Evolutionary conservation across 2,888 invertebrate species (phyloP).

Genomic region (Linnaemya vulpina): DNA sequence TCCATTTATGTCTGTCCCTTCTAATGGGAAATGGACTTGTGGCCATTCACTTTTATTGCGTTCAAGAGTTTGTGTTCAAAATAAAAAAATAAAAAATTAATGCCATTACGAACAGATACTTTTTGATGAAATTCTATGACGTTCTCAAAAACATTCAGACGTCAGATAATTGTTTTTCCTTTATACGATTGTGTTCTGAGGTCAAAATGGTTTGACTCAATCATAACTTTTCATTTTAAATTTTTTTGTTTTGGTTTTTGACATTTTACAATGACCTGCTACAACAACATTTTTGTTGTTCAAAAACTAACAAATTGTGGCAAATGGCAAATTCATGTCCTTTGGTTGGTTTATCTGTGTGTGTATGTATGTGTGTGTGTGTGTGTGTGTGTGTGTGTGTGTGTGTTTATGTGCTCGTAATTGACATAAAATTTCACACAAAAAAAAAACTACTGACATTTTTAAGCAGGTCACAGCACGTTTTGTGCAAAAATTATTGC

Average conservation of each 20-base stretch:
- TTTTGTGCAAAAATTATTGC: conserved; percentile 15
- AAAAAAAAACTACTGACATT: background rate
- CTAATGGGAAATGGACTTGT: too few species aligned
- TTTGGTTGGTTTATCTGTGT: background rate
- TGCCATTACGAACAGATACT: background rate
- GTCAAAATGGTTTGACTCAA: conserved; percentile 48
- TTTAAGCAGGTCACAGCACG: conserved; percentile 28
- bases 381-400: too few species aligned
- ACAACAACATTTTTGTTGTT: conserved; percentile 22
- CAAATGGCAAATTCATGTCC: conserved; percentile 65
- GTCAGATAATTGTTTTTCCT: conserved; percentile 26
- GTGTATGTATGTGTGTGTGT: too few species aligned
- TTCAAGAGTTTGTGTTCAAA: too few species aligned
- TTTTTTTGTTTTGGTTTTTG: too few species aligned
- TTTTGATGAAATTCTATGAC: background rate
- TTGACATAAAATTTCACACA: background rate
- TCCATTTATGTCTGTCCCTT: too few species aligned
- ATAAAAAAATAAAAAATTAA: too few species aligned
- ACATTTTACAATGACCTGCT: conserved; percentile 8
- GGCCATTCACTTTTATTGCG: background rate
- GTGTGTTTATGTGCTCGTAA: background rate
- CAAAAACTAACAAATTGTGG: conserved; percentile 54
- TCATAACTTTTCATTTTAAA: conserved; percentile 40
- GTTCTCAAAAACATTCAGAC: background rate
- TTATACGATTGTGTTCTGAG: conserved; percentile 3